Conservation (phyloP, 2,797 vertebrate genomes). For the Muscicapa striata region DNA sequence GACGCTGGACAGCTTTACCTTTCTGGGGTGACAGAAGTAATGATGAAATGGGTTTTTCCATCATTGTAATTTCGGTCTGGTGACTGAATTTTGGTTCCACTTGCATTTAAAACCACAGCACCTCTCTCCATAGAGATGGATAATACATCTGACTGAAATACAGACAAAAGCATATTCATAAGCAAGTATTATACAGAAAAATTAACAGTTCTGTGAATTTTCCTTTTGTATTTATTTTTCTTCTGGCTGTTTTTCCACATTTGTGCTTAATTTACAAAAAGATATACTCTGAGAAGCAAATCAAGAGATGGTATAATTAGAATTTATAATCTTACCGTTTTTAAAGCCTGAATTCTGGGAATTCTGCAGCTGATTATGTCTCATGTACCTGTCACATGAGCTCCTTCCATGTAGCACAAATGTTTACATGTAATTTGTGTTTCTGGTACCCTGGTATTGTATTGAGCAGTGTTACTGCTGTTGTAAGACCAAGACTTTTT, state of each 20-base stretch:
- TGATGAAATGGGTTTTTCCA: conserved; percentile 88
- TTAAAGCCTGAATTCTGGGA: background rate
- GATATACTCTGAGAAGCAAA: background rate
- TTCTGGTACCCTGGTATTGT: background rate
- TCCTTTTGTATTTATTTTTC: background rate
- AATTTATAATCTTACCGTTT: background rate
- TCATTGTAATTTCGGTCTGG: conserved; percentile 88
- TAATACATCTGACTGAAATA: conserved; percentile 86
- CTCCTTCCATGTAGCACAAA: background rate
- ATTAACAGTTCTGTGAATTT: background rate
- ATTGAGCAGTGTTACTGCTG: background rate
- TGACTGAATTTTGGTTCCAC: conserved; percentile 85
- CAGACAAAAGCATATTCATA: conserved; percentile 22
- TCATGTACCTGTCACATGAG: background rate
- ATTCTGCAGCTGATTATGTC: background rate
- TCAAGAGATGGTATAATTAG: background rate
- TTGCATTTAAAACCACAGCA: conserved; percentile 86
- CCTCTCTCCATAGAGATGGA: conserved; percentile 92
- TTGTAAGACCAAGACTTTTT: background rate
- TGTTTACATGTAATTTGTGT: background rate
- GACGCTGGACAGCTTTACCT: conserved; percentile 78
- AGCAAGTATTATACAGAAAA: background rate
- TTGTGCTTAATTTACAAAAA: background rate
- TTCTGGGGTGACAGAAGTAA: conserved; percentile 83
- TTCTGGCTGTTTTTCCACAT: background rate